Evolutionary conservation across 2,797 vertebrate genomes (phyloP).

Genomic region (Pyrocephalus nanus): DNA sequence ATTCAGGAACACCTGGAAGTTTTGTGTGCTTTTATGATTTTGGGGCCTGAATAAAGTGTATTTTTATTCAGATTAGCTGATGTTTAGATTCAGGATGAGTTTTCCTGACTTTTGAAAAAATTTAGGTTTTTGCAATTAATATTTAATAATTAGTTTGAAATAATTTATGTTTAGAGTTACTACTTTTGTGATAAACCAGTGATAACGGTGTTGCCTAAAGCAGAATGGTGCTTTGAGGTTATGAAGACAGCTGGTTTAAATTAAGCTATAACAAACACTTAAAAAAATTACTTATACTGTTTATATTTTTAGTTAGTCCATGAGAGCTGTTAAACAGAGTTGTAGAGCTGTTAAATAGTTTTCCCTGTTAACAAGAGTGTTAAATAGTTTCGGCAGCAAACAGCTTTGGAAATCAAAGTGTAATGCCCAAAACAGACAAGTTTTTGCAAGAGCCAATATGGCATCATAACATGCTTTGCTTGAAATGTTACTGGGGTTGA

Average conservation of each 20-base stretch:
- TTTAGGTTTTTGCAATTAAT: background rate
- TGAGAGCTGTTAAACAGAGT: background rate
- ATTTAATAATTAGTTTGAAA: background rate
- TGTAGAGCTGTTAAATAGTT: background rate
- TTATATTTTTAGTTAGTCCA: background rate
- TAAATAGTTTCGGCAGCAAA: background rate
- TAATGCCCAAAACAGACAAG: background rate
- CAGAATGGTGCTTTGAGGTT: background rate
- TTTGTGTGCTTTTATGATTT: background rate
- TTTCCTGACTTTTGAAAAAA: background rate
- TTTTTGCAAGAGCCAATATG: background rate
- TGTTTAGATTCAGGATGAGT: background rate
- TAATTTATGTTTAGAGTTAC: background rate
- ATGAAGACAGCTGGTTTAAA: background rate
- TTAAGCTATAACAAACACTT: background rate
- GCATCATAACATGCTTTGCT: background rate
- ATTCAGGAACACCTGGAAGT: background rate
- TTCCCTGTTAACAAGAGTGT: background rate
- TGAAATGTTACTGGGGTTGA: background rate
- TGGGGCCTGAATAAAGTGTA: background rate
- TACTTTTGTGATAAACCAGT: background rate
- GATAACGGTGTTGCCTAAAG: background rate
- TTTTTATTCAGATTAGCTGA: background rate
- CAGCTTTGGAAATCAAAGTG: slow-evolving; percentile 11
- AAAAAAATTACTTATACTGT: background rate